These are phyloP conservation scores for Oophaga pumilio DNA, from an alignment of 2,113 vertebrate species.

Conservation along the genomic window DNA sequence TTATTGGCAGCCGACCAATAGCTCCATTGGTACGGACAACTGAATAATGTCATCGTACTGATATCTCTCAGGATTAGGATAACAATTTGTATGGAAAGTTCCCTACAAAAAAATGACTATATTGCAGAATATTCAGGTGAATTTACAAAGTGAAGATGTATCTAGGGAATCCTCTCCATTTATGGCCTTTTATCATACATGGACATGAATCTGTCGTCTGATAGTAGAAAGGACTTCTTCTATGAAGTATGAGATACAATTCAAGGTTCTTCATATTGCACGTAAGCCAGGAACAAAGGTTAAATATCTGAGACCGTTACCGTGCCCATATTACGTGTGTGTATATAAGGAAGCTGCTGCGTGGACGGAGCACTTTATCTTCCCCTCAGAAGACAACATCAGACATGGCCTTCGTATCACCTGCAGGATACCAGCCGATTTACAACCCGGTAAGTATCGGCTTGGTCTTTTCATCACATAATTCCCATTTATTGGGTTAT, in stretches of 20 bases:
- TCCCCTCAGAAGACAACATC: constrained; percentile 7
- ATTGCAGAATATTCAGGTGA: no score
- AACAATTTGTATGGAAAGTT: no score
- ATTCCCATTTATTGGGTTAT: neutral
- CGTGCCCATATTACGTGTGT: neutral
- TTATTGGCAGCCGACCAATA: no score
- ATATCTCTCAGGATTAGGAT: neutral
- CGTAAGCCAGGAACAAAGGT: constrained; percentile 25
- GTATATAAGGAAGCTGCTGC: constrained; percentile 9
- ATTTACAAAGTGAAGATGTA: no score
- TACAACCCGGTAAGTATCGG: constrained; percentile 78
- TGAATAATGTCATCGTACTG: neutral
- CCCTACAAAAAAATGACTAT: no score
- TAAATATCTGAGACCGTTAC: neutral
- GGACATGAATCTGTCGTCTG: no score
- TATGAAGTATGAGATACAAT: neutral
- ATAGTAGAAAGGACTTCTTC: neutral
- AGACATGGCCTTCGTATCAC: constrained; percentile 70
- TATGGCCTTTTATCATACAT: no score
- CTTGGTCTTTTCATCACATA: neutral
- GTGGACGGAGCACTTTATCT: neutral
- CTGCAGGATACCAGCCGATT: constrained; percentile 79
- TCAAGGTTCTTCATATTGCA: neutral
- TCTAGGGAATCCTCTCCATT: no score
- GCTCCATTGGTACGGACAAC: neutral